Conservation (phyloP, 2,888 invertebrate species). For the Acleris literana region DNA sequence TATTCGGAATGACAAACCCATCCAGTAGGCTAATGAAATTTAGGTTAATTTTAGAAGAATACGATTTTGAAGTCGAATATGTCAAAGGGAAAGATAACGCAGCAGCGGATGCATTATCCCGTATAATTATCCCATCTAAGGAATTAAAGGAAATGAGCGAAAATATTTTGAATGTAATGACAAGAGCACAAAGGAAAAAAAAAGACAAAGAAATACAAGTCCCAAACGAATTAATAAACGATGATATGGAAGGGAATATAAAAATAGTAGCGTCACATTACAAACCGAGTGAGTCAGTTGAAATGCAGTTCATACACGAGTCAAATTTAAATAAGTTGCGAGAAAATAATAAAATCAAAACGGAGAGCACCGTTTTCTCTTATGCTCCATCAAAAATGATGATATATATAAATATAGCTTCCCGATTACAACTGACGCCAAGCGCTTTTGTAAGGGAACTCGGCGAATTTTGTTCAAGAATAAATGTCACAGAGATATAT, state of each 20-base stretch:
- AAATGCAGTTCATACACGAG: too few species aligned
- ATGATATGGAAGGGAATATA: background rate
- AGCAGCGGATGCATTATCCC: constrained; percentile 39
- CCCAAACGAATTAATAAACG: background rate
- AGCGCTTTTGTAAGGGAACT: constrained; percentile 1
- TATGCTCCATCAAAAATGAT: background rate
- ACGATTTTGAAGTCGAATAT: constrained; percentile 37
- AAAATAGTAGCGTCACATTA: background rate
- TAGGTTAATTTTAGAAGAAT: constrained; percentile 34
- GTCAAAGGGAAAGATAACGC: constrained; percentile 38
- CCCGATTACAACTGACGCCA: background rate
- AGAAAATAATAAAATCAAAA: background rate
- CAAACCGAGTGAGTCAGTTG: background rate
- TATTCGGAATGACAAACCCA: constrained; percentile 38
- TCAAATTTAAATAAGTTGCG: too few species aligned
- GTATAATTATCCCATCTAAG: constrained; percentile 35
- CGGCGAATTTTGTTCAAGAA: background rate
- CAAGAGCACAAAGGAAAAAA: constrained; percentile 18
- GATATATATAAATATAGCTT: constrained; percentile 8
- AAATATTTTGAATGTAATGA: constrained; percentile 25
- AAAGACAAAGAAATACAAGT: constrained; percentile 1
- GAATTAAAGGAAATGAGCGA: constrained; percentile 36
- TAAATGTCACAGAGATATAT: background rate
- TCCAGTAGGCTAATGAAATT: constrained; percentile 37
- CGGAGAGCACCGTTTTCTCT: background rate